Percentiles rank a stretch among this genome's conserved stretches.
Evolutionary conservation across 2,888 invertebrate genomes (phyloP).

Genomic region (Coenonympha glycerion): DNA sequence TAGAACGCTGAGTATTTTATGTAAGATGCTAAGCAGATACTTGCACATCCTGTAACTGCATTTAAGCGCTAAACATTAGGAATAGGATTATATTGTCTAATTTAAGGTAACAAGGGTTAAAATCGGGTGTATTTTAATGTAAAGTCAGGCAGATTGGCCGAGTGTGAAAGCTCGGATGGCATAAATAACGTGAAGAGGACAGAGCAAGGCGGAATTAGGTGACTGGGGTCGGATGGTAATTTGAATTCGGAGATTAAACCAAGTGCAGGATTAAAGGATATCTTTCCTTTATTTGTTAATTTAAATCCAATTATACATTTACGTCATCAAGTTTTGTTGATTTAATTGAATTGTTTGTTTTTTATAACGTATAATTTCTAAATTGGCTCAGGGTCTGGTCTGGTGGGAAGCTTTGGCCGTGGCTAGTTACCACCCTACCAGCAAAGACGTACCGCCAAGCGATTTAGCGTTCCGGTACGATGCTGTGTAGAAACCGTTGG

Average conservation of each 20-base stretch:
- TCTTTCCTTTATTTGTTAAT: slow-evolving; percentile 16
- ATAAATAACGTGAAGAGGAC: slow-evolving; percentile 23
- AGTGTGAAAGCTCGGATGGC: slow-evolving; percentile 14
- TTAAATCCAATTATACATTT: slow-evolving; percentile 2
- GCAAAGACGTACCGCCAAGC: too few species aligned
- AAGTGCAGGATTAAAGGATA: slow-evolving; percentile 17
- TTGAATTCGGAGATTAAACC: slow-evolving; percentile 26
- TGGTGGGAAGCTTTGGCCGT: too few species aligned
- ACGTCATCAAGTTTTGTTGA: not conserved
- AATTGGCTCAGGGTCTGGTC: too few species aligned
- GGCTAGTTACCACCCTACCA: too few species aligned
- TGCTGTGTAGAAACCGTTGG: too few species aligned
- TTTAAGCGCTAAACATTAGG: not conserved
- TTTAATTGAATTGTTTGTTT: not conserved
- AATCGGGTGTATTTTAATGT: not conserved
- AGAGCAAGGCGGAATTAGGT: slow-evolving; percentile 17
- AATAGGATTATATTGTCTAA: not conserved
- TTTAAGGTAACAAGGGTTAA: not conserved
- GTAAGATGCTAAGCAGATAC: slow-evolving; percentile 21
- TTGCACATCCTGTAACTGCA: not conserved
- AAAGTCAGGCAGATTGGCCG: not conserved
- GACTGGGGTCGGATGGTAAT: slow-evolving; percentile 23
- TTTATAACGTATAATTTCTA: too few species aligned
- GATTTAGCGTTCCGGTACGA: too few species aligned
- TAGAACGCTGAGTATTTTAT: slow-evolving; percentile 20